These are phyloP conservation scores for Podiceps cristatus DNA, from an alignment of 2,113 vertebrate species.

Conservation along the genomic window DNA sequence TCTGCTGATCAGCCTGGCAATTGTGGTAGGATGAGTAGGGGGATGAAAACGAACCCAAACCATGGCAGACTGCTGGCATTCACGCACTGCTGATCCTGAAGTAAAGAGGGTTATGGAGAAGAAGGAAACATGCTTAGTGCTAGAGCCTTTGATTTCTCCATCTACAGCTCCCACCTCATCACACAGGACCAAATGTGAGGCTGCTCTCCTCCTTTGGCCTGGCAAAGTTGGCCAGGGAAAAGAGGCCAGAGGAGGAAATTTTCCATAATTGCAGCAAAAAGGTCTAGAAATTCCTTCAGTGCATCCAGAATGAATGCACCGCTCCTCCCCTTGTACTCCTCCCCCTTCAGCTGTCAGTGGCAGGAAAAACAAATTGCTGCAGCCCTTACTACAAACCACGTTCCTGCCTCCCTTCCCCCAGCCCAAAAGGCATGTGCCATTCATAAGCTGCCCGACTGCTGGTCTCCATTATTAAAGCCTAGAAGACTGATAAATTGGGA, in stretches of 20 bases:
- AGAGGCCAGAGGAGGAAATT: not conserved
- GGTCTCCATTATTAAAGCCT: conserved; percentile 74
- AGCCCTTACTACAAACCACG: conserved; percentile 20
- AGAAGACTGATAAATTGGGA: conserved; percentile 78
- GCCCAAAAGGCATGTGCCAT: conserved; percentile 68
- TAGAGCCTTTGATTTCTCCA: not conserved
- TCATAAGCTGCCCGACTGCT: conserved; percentile 71
- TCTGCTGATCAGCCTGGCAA: conserved; percentile 8
- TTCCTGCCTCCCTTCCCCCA: conserved; percentile 26
- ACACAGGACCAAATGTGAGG: not conserved
- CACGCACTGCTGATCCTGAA: conserved; percentile 1
- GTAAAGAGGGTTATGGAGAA: conserved; percentile 34
- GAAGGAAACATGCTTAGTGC: not conserved
- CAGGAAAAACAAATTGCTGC: conserved; percentile 66
- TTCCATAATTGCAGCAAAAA: not conserved
- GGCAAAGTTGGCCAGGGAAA: not conserved
- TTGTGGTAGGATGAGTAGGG: not conserved
- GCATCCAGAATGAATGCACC: conserved; percentile 3
- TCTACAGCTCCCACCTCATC: not conserved
- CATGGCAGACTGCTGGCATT: conserved; percentile 35
- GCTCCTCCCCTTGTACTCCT: not conserved
- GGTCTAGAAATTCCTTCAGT: conserved; percentile 53
- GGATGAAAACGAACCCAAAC: conserved; percentile 16
- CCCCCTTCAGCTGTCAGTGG: not conserved
- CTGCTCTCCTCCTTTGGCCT: not conserved